Conservation (phyloP, 2,888 invertebrate genomes). For the Troides helena region DNA sequence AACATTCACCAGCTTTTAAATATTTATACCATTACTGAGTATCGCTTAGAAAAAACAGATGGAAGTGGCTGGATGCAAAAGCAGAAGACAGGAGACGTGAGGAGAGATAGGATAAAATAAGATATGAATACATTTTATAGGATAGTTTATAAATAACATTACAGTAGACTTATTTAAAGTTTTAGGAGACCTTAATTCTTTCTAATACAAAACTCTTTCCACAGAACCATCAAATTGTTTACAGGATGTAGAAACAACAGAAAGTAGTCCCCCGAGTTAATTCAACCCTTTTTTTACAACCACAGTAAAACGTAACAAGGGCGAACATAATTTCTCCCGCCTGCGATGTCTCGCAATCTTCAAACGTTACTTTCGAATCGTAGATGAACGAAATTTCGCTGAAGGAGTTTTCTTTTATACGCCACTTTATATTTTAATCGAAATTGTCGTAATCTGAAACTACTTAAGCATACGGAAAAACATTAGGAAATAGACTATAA, state of each 20-base stretch:
- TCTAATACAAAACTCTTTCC: background rate
- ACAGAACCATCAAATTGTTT: slow-evolving; percentile 15
- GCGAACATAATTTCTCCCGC: slow-evolving; percentile 29
- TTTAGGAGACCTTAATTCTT: too few species aligned
- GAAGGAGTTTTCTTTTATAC: background rate
- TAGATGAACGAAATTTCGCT: background rate
- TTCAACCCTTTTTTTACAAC: slow-evolving; percentile 51
- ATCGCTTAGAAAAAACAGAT: too few species aligned
- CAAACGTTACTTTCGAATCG: background rate
- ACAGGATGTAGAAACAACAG: slow-evolving; percentile 14
- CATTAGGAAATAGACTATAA: too few species aligned
- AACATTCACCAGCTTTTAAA: too few species aligned
- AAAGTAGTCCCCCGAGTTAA: slow-evolving; percentile 26
- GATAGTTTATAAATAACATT: too few species aligned
- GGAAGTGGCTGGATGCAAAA: too few species aligned
- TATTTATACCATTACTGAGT: too few species aligned
- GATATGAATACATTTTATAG: too few species aligned
- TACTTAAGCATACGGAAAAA: too few species aligned
- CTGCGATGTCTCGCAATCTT: slow-evolving; percentile 8
- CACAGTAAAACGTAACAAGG: slow-evolving; percentile 56
- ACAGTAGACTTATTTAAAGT: too few species aligned
- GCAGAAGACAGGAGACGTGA: too few species aligned
- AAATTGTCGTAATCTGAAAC: background rate
- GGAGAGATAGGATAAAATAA: too few species aligned
- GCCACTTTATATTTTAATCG: background rate